Conservation (phyloP, 2,888 invertebrate genomes). For the Philereme transversata region DNA sequence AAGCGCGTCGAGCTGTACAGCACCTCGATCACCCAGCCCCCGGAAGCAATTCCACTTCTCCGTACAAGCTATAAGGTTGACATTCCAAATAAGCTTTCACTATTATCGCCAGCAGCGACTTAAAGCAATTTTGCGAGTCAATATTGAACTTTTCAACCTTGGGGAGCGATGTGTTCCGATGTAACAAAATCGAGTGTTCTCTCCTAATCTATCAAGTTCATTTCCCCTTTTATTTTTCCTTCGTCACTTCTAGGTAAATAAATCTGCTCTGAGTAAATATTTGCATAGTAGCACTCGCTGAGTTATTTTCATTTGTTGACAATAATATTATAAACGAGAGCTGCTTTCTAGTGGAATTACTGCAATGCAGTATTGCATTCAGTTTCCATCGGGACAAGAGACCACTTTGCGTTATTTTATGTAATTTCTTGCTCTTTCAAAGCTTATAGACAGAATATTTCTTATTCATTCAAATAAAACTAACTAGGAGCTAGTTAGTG, state of each 20-base stretch:
- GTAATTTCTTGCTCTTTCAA: background rate
- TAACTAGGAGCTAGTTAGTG: background rate
- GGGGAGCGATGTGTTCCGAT: conserved; percentile 69
- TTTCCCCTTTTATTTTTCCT: conserved; percentile 38
- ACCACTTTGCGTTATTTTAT: background rate
- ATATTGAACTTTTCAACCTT: conserved; percentile 78
- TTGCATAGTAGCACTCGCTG: conserved; percentile 21
- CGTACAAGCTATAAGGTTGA: conserved; percentile 64
- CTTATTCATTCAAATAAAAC: background rate
- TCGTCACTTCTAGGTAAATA: conserved; percentile 37
- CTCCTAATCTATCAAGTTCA: conserved; percentile 43
- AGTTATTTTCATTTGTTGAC: conserved; percentile 22
- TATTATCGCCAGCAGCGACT: conserved; percentile 73
- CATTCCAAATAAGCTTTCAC: conserved; percentile 62
- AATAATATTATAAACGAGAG: background rate
- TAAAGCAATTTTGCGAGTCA: conserved; percentile 81
- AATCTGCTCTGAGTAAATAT: conserved; percentile 29
- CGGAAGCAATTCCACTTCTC: conserved; percentile 65
- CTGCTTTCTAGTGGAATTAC: conserved; percentile 2
- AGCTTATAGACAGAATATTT: background rate
- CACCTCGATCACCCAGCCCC: conserved; percentile 61
- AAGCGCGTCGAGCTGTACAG: conserved; percentile 71
- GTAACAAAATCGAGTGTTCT: conserved; percentile 59
- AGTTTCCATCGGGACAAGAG: background rate
- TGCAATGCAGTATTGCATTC: conserved; percentile 2